Base-by-base conservation (phyloP, 2,113 vertebrate genomes). In the Felis chaus region DNA sequence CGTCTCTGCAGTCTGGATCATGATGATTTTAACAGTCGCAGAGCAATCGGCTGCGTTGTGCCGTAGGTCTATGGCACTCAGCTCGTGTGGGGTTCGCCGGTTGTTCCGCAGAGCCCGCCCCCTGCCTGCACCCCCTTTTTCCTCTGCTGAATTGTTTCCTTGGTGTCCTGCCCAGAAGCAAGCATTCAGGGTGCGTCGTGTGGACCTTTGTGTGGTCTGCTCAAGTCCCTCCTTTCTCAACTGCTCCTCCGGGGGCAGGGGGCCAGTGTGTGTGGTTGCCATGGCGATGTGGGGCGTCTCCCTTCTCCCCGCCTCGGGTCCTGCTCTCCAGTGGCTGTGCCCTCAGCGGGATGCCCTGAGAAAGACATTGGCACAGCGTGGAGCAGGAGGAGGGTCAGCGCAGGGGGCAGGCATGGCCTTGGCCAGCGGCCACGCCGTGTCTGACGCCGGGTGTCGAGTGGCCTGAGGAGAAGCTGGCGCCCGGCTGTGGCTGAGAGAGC, bases 21-120 rank as follows among this genome's bases (percentile, higher is more conserved):
- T 13, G 10, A 23, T 29, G 23, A 16, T 68, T 48, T 68, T 39
- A 13, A 53, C 12, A 25, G 50, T 78, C 61, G 18, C 19, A 0
- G 36, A 9, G 50, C 3, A 1, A n/a, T 73, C 0, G 2, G 0
- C 36, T 2, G 45, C 69, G 39, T 15, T 0, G 2, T 9, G 4
- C 4, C 23, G 4, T 0, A 0, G 50, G n/a, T 19, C n/a, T 7
- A 9, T 0, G 21, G 50, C 48, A 1, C 12, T 0, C 31, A 27
- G 63, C 65, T 4, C 0, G 0, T 21, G 41, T 23, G 7, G n/a
- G 61, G 57, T 3, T n/a, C 33, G 14, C 5, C 31, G 21, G 66
- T 68, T 5, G 1, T 36, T 36, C 7, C 11, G 4, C 9, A 0
- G 2, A 9, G 53, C 15, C 9, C 4, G 9, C 0, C 11, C 8